These are phyloP conservation scores for Polylopha cassiicola DNA, from an alignment of 2,888 invertebrate genomes.

Conservation along the genomic window DNA sequence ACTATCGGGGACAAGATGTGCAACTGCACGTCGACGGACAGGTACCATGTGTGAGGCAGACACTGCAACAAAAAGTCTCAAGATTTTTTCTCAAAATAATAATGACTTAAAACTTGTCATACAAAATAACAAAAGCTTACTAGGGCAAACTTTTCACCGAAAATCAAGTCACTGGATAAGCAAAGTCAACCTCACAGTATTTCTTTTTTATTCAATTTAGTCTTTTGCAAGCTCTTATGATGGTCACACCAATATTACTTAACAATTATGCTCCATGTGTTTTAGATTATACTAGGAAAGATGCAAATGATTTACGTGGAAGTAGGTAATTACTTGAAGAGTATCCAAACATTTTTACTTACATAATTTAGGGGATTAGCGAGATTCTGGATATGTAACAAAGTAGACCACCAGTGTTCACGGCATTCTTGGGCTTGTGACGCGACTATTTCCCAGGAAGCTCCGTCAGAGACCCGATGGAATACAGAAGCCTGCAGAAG, in stretches of 20 bases:
- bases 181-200: too few relatives aligned
- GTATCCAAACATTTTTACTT: background rate
- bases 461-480: constrained; percentile 16
- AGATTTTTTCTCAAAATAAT: background rate
- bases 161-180: too few relatives aligned
- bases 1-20: constrained; percentile 37
- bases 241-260: too few relatives aligned
- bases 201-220: too few relatives aligned
- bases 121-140: background rate
- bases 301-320: too few relatives aligned
- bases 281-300: too few relatives aligned
- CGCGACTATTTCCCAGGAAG: constrained; percentile 9
- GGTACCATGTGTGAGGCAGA: constrained; percentile 38
- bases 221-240: too few relatives aligned
- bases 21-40: constrained; percentile 42
- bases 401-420: constrained; percentile 17
- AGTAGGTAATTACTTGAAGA: too few relatives aligned
- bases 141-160: background rate
- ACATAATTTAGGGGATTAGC: background rate
- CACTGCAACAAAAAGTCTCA: constrained; percentile 31
- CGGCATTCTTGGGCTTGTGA: constrained; percentile 9
- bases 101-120: constrained; percentile 1
- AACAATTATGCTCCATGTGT: too few relatives aligned
- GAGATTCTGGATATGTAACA: constrained; percentile 21
- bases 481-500: constrained; percentile 24